Evolutionary conservation across 2,113 vertebrate species (phyloP).

Genomic region (Pomatostomus ruficeps): DNA sequence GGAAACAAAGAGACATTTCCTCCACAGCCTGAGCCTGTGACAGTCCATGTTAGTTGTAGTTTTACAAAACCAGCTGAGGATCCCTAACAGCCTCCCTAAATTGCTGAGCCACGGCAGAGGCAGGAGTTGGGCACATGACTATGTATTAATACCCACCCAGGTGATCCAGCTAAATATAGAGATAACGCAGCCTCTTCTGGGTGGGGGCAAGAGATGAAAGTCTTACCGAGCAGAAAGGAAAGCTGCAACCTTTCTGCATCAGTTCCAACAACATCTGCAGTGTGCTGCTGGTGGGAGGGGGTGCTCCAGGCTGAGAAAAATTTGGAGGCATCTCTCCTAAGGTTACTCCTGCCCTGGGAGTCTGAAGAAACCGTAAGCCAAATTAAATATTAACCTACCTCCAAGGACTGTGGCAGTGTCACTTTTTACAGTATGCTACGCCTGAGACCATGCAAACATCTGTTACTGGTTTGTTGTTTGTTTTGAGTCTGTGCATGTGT

Average conservation of each 20-base stretch:
- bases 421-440: accelerated
- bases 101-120: neutral
- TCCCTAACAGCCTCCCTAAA: neutral
- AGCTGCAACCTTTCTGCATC: neutral
- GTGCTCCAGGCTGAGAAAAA: neutral
- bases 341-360: neutral
- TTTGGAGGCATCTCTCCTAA: neutral
- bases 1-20: neutral
- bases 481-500: neutral
- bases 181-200: neutral
- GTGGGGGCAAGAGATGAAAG: neutral
- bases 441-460: neutral
- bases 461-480: neutral
- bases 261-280: neutral
- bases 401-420: neutral
- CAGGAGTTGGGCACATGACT: neutral
- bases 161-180: neutral
- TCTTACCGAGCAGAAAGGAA: neutral
- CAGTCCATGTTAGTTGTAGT: neutral
- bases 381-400: neutral
- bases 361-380: neutral
- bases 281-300: neutral
- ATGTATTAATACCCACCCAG: neutral
- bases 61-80: neutral
- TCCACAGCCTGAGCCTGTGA: neutral